Evolutionary conservation across 2,797 vertebrate genomes (phyloP).

Genomic region (Phyllotis vaccarum): DNA sequence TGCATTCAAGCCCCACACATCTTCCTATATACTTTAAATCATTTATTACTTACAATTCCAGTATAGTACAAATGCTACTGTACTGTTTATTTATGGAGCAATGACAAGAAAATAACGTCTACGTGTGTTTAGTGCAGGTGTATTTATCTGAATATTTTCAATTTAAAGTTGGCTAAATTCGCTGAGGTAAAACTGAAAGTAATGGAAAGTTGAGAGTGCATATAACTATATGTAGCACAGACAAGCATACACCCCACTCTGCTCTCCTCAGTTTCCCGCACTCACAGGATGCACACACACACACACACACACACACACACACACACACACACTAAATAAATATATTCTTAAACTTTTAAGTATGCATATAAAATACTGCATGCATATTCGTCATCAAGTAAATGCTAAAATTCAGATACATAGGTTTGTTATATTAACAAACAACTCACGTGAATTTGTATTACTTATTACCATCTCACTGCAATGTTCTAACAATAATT

Average conservation of each 20-base stretch:
- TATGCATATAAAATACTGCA: background rate
- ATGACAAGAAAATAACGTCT: background rate
- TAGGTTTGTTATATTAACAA: constrained; percentile 17
- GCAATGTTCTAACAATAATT: constrained; percentile 11
- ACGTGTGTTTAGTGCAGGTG: background rate
- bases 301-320: background rate
- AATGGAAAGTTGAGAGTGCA: background rate
- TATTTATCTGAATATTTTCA: background rate
- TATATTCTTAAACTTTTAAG: background rate
- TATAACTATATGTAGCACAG: background rate
- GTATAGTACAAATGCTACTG: background rate
- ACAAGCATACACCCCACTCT: background rate
- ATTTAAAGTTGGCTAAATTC: background rate
- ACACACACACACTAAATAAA: background rate
- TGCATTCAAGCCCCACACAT: background rate
- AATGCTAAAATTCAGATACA: constrained; percentile 2
- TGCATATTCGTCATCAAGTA: background rate
- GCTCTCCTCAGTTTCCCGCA: background rate
- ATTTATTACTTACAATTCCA: background rate
- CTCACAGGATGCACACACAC: background rate
- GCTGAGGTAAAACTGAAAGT: background rate
- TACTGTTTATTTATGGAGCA: background rate
- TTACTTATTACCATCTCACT: constrained; percentile 41
- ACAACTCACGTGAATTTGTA: constrained; percentile 1
- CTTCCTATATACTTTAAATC: background rate